These are phyloP conservation scores for Xyliphius kryptos DNA, from an alignment of 2,113 vertebrate species.

Conservation along the genomic window DNA sequence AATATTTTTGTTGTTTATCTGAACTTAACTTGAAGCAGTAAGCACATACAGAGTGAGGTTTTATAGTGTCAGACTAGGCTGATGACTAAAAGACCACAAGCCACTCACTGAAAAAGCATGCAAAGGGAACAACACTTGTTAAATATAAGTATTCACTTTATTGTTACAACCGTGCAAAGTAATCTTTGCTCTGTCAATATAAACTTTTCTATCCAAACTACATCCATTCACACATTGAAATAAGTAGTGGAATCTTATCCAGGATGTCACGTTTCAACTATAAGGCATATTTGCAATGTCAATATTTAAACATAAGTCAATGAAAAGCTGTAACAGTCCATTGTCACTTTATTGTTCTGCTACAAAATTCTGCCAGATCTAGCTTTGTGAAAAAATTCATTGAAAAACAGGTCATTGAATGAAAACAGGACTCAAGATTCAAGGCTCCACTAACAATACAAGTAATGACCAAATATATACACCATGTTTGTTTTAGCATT, in stretches of 20 bases:
- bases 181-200: conserved; percentile 53
- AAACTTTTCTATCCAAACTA: conserved; percentile 30
- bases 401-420: no score
- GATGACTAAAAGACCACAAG: conserved; percentile 57
- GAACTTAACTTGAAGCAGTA: no score
- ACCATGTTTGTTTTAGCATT: no score
- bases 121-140: conserved; percentile 52
- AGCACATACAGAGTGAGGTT: no score
- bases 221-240: conserved; percentile 41
- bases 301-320: conserved; percentile 7
- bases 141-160: conserved; percentile 56
- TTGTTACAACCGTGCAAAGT: conserved; percentile 56
- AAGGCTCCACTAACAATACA: no score
- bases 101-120: conserved; percentile 53
- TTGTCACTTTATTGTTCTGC: no score
- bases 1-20: no score
- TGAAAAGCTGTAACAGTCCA: not conserved
- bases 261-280: conserved; percentile 38
- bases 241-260: conserved; percentile 39
- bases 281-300: conserved; percentile 9
- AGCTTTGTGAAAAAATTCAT: no score
- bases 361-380: no score
- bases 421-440: no score
- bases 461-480: no score
- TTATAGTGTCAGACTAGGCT: conserved; percentile 53